These are phyloP conservation scores for Epistrophe eligans DNA, from an alignment of 2,888 invertebrate species.

Conservation along the genomic window DNA sequence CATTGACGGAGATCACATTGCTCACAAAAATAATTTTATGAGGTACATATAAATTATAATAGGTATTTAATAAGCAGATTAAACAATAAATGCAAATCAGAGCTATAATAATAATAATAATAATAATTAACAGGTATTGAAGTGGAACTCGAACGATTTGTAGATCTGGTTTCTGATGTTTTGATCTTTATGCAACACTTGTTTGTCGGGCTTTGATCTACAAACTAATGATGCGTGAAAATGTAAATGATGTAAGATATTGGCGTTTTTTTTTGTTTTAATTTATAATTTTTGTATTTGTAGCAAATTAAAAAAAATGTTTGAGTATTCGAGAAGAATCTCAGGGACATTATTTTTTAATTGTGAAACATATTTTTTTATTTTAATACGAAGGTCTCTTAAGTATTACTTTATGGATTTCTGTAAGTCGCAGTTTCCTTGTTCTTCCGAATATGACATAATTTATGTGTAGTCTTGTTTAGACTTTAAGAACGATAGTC, in stretches of 20 bases:
- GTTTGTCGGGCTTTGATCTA: conserved; percentile 48
- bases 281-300: neutral
- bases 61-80: conserved; percentile 15
- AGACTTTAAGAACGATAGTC: neutral
- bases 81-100: conserved; percentile 49
- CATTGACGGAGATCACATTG: conserved; percentile 14
- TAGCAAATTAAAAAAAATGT: neutral
- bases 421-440: neutral
- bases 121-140: conserved; percentile 49
- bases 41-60: neutral
- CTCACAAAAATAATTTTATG: neutral
- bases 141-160: conserved; percentile 46
- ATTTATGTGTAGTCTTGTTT: neutral
- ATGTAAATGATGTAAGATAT: conserved; percentile 34
- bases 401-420: neutral
- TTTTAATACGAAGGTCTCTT: neutral
- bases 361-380: neutral
- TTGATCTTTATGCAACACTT: conserved; percentile 59
- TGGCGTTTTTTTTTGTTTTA: neutral
- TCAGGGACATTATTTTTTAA: neutral
- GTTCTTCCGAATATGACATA: too few relatives aligned
- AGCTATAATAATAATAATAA: conserved; percentile 26
- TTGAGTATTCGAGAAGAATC: neutral
- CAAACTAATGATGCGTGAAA: conserved; percentile 58
- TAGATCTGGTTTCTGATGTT: conserved; percentile 31